These are phyloP conservation scores for Acanthochromis polyacanthus DNA, from an alignment of 2,113 vertebrate genomes.

Conservation along the genomic window DNA sequence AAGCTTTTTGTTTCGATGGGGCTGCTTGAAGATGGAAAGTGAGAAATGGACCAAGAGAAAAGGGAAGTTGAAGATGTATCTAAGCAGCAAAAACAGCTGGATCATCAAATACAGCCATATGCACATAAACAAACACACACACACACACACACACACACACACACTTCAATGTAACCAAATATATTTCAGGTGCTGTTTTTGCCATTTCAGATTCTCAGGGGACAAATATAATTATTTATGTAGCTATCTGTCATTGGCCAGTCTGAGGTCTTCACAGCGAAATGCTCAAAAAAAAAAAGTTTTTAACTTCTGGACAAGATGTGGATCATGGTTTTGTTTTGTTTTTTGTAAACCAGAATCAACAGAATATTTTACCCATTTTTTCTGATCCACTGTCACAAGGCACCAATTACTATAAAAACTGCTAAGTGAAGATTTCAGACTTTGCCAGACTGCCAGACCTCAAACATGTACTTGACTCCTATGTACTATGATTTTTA, in stretches of 20 bases:
- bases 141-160: not conserved
- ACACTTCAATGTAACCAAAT: not conserved
- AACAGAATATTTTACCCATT: not conserved
- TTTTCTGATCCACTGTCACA: no score
- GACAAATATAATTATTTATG: slow-evolving; percentile 5
- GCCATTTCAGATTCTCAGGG: slow-evolving; percentile 64
- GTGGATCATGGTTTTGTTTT: not conserved
- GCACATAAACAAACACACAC: not conserved
- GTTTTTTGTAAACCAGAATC: not conserved
- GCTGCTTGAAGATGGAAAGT: not conserved
- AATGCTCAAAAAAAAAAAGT: not conserved
- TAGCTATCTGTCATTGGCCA: not conserved
- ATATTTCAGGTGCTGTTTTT: slow-evolving; percentile 28
- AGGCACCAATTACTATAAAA: not conserved
- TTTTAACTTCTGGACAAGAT: not conserved
- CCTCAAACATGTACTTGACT: slow-evolving; percentile 13
- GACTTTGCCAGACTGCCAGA: not conserved
- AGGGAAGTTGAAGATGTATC: not conserved
- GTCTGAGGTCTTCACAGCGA: not conserved
- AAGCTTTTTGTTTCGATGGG: not conserved
- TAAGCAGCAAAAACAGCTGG: slow-evolving; percentile 7
- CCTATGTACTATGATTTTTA: slow-evolving; percentile 1
- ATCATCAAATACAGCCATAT: slow-evolving; percentile 19
- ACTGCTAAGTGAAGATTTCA: not conserved
- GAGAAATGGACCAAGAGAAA: not conserved